Conservation (phyloP, 2,888 invertebrate species). For the Onthophagus sagittarius region DNA sequence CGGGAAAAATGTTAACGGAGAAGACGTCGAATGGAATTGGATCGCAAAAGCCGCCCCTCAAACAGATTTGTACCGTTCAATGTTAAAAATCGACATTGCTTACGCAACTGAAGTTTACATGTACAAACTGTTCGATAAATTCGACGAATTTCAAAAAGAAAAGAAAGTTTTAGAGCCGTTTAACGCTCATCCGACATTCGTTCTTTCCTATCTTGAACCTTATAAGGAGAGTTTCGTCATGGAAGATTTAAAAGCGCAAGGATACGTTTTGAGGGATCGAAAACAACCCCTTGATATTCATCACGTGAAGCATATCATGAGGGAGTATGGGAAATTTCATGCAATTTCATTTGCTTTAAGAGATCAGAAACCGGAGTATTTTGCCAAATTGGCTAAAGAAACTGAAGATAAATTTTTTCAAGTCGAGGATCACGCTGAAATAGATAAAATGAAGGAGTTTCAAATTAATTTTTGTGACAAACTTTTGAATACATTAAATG, state of each 20-base stretch:
- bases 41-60: conserved; percentile 35
- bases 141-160: conserved; percentile 31
- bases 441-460: neutral
- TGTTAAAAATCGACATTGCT: conserved; percentile 27
- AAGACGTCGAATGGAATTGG: conserved; percentile 26
- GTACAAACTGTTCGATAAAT: conserved; percentile 34
- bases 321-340: conserved; percentile 36
- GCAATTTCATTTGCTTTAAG: conserved; percentile 36
- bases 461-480: neutral
- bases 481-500: conserved; percentile 11
- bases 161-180: conserved; percentile 23
- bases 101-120: conserved; percentile 36
- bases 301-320: conserved; percentile 33
- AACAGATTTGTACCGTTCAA: conserved; percentile 28
- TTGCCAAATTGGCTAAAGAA: conserved; percentile 27
- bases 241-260: conserved; percentile 33
- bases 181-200: conserved; percentile 21
- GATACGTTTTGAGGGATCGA: conserved; percentile 32
- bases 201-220: conserved; percentile 23
- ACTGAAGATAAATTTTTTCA: conserved; percentile 27
- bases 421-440: neutral
- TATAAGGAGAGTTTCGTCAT: conserved; percentile 32
- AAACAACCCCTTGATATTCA: conserved; percentile 33
- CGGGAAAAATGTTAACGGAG: neutral
- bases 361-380: conserved; percentile 31